A percentile compares a stretch with the other conserved stretches of the same genome.
These are phyloP conservation scores for Eristalis arbustorum DNA, from an alignment of 2,888 invertebrate species.

Conservation along the genomic window DNA sequence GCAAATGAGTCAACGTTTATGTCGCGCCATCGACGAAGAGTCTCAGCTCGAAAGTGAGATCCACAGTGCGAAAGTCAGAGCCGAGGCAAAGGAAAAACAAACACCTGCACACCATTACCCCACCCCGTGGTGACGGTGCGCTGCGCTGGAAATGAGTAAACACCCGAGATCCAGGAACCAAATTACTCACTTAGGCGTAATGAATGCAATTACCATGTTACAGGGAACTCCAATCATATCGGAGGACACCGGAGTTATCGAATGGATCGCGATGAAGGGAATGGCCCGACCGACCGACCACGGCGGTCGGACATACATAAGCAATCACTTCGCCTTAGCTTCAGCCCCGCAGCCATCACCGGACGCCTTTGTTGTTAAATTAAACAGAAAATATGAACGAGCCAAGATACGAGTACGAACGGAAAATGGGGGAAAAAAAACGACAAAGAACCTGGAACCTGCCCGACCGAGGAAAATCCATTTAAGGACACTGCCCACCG, in stretches of 20 bases:
- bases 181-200: slow-evolving; percentile 68
- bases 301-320: slow-evolving; percentile 44
- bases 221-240: slow-evolving; percentile 62
- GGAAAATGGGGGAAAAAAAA: not conserved
- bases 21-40: not conserved
- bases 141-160: slow-evolving; percentile 34
- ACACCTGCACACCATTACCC: slow-evolving; percentile 47
- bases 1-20: slow-evolving; percentile 42
- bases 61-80: not conserved
- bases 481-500: slow-evolving; percentile 26
- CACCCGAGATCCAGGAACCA: slow-evolving; percentile 69
- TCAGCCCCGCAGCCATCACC: slow-evolving; percentile 33
- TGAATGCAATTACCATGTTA: slow-evolving; percentile 66
- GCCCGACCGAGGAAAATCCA: slow-evolving; percentile 2
- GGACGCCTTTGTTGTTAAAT: slow-evolving; percentile 15
- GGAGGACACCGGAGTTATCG: slow-evolving; percentile 49
- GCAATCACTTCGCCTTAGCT: slow-evolving; percentile 50
- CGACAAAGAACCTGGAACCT: not conserved
- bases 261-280: slow-evolving; percentile 42
- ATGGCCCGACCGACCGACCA: not conserved
- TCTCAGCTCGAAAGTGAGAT: not conserved
- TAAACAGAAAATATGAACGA: not conserved
- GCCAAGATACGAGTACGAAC: not conserved
- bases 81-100: slow-evolving; percentile 18
- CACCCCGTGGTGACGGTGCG: not conserved